phyloP scores from a whole-genome alignment of 2,113 vertebrate genomes.

The Ardeotis arabs region DNA sequence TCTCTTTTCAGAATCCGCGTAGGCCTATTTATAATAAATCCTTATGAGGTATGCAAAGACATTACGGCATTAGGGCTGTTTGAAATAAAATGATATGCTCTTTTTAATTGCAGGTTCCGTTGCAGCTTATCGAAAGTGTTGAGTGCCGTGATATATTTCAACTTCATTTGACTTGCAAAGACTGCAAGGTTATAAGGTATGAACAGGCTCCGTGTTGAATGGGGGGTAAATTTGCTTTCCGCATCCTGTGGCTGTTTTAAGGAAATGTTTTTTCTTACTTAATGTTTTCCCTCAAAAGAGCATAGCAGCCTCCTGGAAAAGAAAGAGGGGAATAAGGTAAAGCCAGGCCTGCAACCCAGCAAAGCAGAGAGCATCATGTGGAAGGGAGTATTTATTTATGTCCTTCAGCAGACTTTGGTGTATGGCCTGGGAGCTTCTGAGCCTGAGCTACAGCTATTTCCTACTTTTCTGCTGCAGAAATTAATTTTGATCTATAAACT shows the following conservation, averaged over 20 bases:
- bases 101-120: slow-evolving; percentile 85
- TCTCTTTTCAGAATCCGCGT: not conserved
- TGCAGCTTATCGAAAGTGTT: slow-evolving; percentile 93
- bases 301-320: not conserved
- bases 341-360: not conserved
- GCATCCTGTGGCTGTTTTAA: accelerated
- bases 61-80: not conserved
- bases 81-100: slow-evolving; percentile 9
- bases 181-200: slow-evolving; percentile 97
- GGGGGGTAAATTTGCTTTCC: not conserved
- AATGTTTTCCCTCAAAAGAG: not conserved
- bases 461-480: not conserved
- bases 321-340: not conserved
- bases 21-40: not conserved
- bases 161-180: slow-evolving; percentile 96
- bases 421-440: not conserved
- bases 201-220: not conserved
- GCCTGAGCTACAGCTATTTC: not conserved
- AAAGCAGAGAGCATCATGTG: not conserved
- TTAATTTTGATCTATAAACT: slow-evolving; percentile 48
- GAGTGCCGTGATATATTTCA: slow-evolving; percentile 98
- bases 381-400: not conserved
- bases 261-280: not conserved
- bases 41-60: not conserved
- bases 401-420: not conserved